These are phyloP conservation scores for Halichoeres trimaculatus DNA, from an alignment of 2,113 vertebrate species.

Conservation along the genomic window DNA sequence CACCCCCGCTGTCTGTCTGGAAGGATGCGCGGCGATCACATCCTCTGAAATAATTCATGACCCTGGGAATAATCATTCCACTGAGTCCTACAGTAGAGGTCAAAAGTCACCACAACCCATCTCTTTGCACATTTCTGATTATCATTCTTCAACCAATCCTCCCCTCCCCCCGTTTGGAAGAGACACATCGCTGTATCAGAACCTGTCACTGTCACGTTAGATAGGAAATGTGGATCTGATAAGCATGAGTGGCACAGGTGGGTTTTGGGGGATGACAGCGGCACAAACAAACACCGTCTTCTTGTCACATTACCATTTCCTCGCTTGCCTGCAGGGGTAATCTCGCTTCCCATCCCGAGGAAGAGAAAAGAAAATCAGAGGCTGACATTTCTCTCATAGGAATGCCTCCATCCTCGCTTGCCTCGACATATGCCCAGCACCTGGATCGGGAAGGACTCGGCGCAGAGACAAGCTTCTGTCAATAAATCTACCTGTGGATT, in stretches of 20 bases:
- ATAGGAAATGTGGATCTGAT: slow-evolving; percentile 44
- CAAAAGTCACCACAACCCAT: slow-evolving; percentile 68
- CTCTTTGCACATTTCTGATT: slow-evolving; percentile 49
- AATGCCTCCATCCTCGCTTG: slow-evolving; percentile 37
- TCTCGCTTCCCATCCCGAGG: slow-evolving; percentile 19
- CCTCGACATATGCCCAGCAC: slow-evolving; percentile 74
- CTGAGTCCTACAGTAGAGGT: slow-evolving; percentile 43
- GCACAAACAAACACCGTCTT: slow-evolving; percentile 37
- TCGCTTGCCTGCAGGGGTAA: slow-evolving; percentile 21
- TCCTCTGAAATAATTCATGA: slow-evolving; percentile 64
- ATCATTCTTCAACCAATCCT: slow-evolving; percentile 14
- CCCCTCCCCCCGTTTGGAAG: slow-evolving; percentile 1
- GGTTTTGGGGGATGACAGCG: slow-evolving; percentile 50
- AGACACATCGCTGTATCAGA: slow-evolving; percentile 19
- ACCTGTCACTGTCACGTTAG: slow-evolving; percentile 32
- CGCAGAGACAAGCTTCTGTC: slow-evolving; percentile 19
- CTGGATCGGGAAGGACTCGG: slow-evolving; percentile 51
- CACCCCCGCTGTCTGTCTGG: slow-evolving; percentile 23
- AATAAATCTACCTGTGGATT: slow-evolving; percentile 71
- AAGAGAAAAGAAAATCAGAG: slow-evolving; percentile 39
- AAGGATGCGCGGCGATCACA: slow-evolving; percentile 17
- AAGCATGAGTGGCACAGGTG: slow-evolving; percentile 69
- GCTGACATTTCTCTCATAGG: slow-evolving; percentile 46
- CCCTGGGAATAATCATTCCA: slow-evolving; percentile 31
- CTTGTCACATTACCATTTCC: slow-evolving; percentile 64